Evolutionary conservation across 2,888 invertebrate species (phyloP).

Genomic region (Arctia plantaginis): DNA sequence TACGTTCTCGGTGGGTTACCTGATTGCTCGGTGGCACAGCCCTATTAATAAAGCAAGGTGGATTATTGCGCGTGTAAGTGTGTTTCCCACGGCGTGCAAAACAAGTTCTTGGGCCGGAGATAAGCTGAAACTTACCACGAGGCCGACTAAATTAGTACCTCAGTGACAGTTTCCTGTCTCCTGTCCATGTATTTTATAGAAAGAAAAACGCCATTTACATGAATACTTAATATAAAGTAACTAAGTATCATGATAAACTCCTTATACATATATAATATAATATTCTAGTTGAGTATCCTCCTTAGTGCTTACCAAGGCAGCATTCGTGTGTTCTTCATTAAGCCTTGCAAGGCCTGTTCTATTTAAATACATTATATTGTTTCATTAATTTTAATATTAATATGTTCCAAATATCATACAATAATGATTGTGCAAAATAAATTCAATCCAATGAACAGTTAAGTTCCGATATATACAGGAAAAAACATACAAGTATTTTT

Average conservation of each 20-base stretch:
- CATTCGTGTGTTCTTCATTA: background rate
- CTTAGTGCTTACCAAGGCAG: too few relatives aligned
- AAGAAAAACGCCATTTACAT: slow-evolving; percentile 33
- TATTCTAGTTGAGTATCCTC: background rate
- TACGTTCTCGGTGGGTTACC: slow-evolving; percentile 44
- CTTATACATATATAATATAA: background rate
- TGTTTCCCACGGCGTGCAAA: slow-evolving; percentile 84
- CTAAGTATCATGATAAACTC: background rate
- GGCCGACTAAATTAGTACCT: slow-evolving; percentile 79
- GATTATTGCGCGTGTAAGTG: slow-evolving; percentile 78
- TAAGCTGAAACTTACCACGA: slow-evolving; percentile 81
- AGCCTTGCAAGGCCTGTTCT: background rate
- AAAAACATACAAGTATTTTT: background rate
- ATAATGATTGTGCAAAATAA: background rate
- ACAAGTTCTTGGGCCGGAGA: slow-evolving; percentile 78
- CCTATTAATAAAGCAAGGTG: slow-evolving; percentile 79
- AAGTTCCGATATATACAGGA: background rate
- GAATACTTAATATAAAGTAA: slow-evolving; percentile 24
- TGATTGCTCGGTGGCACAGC: slow-evolving; percentile 60
- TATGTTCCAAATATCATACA: background rate
- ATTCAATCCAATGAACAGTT: background rate
- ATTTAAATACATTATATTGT: background rate
- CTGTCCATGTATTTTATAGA: slow-evolving; percentile 61
- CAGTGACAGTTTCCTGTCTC: slow-evolving; percentile 83
- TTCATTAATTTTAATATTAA: background rate